Evolutionary conservation across 2,888 invertebrate species (phyloP).

Genomic region (Cataglyphis altisquamis): DNA sequence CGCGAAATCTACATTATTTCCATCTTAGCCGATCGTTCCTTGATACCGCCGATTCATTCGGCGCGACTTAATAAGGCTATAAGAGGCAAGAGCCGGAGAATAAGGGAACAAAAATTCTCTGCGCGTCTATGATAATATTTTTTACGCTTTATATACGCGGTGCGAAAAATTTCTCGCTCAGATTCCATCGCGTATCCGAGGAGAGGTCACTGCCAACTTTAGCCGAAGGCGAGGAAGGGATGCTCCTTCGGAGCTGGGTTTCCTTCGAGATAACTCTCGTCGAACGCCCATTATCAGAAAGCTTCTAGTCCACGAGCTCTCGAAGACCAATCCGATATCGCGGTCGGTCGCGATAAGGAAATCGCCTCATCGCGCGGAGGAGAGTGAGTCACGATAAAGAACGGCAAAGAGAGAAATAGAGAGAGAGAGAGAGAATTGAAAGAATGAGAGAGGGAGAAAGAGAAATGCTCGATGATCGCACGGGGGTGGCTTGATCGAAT

Average conservation of each 20-base stretch:
- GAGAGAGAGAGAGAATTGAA: background rate
- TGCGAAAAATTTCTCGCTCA: constrained; percentile 3
- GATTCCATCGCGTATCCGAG: constrained; percentile 47
- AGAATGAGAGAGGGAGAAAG: background rate
- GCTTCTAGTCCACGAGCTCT: constrained; percentile 44
- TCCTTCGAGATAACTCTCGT: constrained; percentile 62
- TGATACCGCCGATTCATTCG: constrained; percentile 51
- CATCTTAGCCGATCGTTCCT: constrained; percentile 64
- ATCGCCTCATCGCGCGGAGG: constrained; percentile 52
- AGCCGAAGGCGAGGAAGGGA: constrained; percentile 5
- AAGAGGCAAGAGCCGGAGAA: constrained; percentile 31
- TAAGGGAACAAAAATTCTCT: constrained; percentile 48
- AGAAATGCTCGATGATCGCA: constrained; percentile 44
- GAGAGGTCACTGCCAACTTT: constrained; percentile 15
- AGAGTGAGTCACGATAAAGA: constrained; percentile 28
- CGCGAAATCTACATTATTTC: constrained; percentile 71
- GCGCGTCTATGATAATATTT: constrained; percentile 50
- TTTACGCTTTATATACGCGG: background rate
- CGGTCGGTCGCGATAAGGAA: constrained; percentile 63
- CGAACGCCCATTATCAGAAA: constrained; percentile 64
- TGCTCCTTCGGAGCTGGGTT: constrained; percentile 40
- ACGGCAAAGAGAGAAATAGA: background rate
- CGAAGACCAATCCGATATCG: constrained; percentile 61
- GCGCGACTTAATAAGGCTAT: constrained; percentile 47
- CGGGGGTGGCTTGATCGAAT: constrained; percentile 70